Evolutionary conservation across 2,113 vertebrate genomes (phyloP).

Genomic region (Neotoma lepida): DNA sequence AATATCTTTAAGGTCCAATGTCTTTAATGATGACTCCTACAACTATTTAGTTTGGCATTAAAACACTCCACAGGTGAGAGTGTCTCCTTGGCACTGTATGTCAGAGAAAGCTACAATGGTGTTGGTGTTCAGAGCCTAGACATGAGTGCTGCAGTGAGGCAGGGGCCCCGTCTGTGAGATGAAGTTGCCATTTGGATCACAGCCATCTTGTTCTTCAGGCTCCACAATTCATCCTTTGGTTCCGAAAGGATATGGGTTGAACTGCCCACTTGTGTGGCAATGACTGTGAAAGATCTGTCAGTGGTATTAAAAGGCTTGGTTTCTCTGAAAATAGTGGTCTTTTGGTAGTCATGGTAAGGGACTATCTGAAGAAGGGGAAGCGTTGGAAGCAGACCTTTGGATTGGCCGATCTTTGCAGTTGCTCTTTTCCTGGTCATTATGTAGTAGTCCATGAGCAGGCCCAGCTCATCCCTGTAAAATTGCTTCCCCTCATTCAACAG

Average conservation of each 20-base stretch:
- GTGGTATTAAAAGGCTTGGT: background rate
- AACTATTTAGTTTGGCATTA: constrained; percentile 30
- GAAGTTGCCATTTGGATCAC: background rate
- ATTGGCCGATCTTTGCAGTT: constrained; percentile 79
- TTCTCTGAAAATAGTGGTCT: background rate
- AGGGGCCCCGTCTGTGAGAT: background rate
- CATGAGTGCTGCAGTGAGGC: background rate
- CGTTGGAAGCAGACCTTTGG: background rate
- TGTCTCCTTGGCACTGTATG: background rate
- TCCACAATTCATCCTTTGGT: background rate
- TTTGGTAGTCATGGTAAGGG: background rate
- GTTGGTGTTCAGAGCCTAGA: background rate
- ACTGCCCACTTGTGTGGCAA: background rate
- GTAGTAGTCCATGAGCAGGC: constrained; percentile 82
- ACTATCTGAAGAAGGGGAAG: background rate
- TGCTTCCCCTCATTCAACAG: constrained; percentile 85
- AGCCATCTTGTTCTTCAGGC: background rate
- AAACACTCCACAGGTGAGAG: constrained; percentile 14
- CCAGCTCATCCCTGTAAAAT: constrained; percentile 83
- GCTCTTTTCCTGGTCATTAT: constrained; percentile 83
- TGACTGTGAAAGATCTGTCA: background rate
- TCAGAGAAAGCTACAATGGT: background rate
- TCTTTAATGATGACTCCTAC: constrained; percentile 32
- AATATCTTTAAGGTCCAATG: constrained; percentile 35
- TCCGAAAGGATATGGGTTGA: constrained; percentile 55